phyloP scores from a whole-genome alignment of 2,113 vertebrate species.

The Limnothrissa miodon region DNA sequence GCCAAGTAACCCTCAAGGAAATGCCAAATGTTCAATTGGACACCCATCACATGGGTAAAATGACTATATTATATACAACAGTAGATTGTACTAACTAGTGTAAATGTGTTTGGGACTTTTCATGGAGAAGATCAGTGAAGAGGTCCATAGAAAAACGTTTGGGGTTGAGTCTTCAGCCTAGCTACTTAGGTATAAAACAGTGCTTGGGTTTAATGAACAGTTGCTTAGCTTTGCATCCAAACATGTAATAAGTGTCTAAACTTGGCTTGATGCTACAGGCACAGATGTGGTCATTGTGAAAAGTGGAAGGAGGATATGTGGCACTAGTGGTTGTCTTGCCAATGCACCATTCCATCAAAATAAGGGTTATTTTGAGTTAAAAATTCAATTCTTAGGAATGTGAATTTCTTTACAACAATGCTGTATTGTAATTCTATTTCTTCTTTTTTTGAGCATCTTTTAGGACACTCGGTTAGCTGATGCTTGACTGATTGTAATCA shows the following conservation, averaged over 20 bases:
- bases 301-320: constrained; percentile 96
- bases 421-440: too few relatives aligned
- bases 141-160: background rate
- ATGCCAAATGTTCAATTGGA: constrained; percentile 95
- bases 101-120: background rate
- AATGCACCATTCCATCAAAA: constrained; percentile 98
- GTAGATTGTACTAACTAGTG: background rate
- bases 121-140: background rate
- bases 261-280: constrained; percentile 69
- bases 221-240: too few relatives aligned
- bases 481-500: background rate
- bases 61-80: background rate
- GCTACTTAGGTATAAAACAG: too few relatives aligned
- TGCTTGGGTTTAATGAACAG: too few relatives aligned
- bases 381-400: constrained; percentile 97
- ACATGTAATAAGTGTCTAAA: background rate
- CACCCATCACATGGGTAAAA: constrained; percentile 92
- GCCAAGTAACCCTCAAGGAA: constrained; percentile 92
- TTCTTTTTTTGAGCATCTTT: background rate
- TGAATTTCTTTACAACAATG: constrained; percentile 10
- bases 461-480: background rate
- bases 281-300: constrained; percentile 99
- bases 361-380: constrained; percentile 99
- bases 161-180: background rate
- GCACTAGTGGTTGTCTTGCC: constrained; percentile 92